Evolutionary conservation across 2,113 vertebrate species (phyloP).

Genomic region (Melanerpes formicivorus): DNA sequence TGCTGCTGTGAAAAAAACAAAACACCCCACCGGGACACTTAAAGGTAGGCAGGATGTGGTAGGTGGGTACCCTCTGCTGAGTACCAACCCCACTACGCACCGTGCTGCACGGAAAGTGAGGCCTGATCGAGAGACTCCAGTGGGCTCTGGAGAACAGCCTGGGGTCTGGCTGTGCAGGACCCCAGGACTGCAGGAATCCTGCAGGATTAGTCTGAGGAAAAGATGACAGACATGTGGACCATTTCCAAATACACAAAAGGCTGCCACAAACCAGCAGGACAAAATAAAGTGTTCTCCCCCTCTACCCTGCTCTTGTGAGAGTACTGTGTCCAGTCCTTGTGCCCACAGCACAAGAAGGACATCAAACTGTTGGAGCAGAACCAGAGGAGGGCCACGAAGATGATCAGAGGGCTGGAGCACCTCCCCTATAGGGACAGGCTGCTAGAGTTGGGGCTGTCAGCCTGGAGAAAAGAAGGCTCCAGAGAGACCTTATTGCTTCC

Average conservation of each 20-base stretch:
- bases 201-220: neutral
- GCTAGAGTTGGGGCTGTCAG: no score
- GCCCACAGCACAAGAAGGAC: no score
- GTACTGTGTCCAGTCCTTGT: no score
- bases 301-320: no score
- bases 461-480: no score
- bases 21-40: neutral
- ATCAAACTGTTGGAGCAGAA: no score
- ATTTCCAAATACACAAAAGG: neutral
- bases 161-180: neutral
- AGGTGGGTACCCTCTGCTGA: neutral
- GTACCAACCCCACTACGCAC: rapidly evolving
- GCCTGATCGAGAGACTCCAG: neutral
- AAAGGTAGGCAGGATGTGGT: rapidly evolving
- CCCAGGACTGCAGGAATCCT: neutral
- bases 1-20: neutral
- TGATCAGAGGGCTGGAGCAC: no score
- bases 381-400: no score
- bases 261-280: neutral
- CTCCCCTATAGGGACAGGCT: no score
- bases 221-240: neutral
- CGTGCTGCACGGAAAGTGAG: neutral
- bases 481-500: no score
- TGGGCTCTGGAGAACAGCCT: neutral
- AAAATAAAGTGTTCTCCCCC: no score